Base-by-base conservation (phyloP, 2,888 invertebrate genomes). In the Cataglyphis altisquamis region DNA sequence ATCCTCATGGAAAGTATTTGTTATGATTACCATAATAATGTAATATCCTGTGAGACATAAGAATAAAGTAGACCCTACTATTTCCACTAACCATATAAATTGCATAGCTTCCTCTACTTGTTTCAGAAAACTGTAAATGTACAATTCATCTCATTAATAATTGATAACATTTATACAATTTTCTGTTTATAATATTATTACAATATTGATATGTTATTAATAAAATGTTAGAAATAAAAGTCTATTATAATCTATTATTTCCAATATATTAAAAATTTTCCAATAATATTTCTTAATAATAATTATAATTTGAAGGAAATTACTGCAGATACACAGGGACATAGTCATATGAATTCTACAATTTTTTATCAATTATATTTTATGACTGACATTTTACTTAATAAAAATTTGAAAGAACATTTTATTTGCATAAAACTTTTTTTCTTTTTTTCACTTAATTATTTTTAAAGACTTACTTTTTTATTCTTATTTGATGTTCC, bases 1-100 rank as follows among this genome's bases (percentile, higher is more conserved):
- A 25, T 3, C 8, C 18, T 29, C 0, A 5, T n/a, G 2, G 0
- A 73, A 48, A 32, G 0, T 41, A 18, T 57, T 73, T 8, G 0
- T 60, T 0, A 8, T 21, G 18, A 12, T 70, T 80, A 87, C 87
- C 87, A 84, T 75, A 57, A 94, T 90, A 52, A 92, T 88, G 78
- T 89, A 91, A 73, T 92, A 93, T 68, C 90, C 92, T 8, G 91
- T 81, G 55, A 93, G 88, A 73, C 94, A 94, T 36, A 93, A 88
- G 36, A 92, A 90, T 81, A 92, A 63, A 0, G 92, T 90, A 52
- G 92, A 92, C 0, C 92, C 93, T 18, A 93, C 36, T 41, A 93
- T 90, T 87, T 94, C 93, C 3, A 91, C 89, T 12, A 94, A 87
- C 74, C 92, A 92, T 36, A 93, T 86, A 55, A 88, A 89, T 63